Base-by-base conservation (phyloP, 2,113 vertebrate species). In the Pelusios castaneus region DNA sequence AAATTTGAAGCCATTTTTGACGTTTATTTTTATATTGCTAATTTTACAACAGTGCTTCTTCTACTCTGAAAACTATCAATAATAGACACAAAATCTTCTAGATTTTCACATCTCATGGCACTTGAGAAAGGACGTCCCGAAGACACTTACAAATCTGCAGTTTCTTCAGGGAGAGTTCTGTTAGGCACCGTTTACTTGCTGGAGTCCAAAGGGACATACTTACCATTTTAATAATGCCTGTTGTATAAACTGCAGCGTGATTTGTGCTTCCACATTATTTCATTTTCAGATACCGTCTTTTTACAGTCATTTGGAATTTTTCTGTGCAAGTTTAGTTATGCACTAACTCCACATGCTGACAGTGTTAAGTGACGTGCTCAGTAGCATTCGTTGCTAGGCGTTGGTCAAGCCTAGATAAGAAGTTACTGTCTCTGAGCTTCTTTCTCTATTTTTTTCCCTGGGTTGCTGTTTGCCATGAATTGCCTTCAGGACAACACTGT, bases 131-230 rank as follows among this genome's bases (percentile, higher is more conserved):
- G n/a, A 16, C 4, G 3, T 43, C 19, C 21, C 81, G 10, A 79
- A 83, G 19, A 10, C 75, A 88, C n/a, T 75, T 92, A 80, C 58
- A 92, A 92, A 76, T 60, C 29, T 67, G 12, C 85, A 31, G 12
- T 87, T 93, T 93, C 88, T 5, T 81, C 80, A 38, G 43, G 43
- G 47, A 10, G 6, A 6, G 34, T 34, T 82, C 41, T 90, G 22
- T 49, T 94, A 91, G 85, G 73, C 76, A 51, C 24, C 80, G 63
- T 10, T 92, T 96, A 58, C 22, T 8, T 91, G 51, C 16, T 58
- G 11, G 80, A 94, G 91, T 86, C 89, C 31, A 45, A 81, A 83
- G 22, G 5, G 5, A 95, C 85, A 41, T 84, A 45, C 19, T 60
- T 1, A 34, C 16, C n/a, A 54, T 5, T 83, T 55, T 41, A 75